phyloP scores from a whole-genome alignment of 2,888 invertebrate genomes.

The Andrena fulva region DNA sequence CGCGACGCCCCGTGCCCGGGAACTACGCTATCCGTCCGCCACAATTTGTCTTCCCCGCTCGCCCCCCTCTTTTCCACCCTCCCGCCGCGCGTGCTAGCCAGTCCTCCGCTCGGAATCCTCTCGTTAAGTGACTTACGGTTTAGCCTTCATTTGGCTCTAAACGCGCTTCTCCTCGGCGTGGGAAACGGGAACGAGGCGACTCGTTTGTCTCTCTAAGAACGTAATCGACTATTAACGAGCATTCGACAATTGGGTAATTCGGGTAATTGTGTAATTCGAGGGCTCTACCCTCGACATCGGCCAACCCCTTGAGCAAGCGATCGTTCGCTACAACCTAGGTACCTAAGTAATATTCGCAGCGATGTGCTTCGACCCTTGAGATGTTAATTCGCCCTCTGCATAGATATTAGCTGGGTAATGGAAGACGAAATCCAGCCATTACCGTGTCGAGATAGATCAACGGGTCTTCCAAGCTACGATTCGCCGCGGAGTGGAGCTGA shows the following conservation, averaged over 20 bases:
- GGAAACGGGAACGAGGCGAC: slow-evolving; percentile 18
- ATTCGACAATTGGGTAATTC: slow-evolving; percentile 24
- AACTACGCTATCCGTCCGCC: slow-evolving; percentile 49
- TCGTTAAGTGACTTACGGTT: slow-evolving; percentile 56
- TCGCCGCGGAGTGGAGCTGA: background rate
- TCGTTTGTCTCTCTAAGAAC: background rate
- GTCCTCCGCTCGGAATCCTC: slow-evolving; percentile 20
- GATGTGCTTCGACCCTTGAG: too few species aligned
- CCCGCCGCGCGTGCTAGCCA: background rate
- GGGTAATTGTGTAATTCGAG: slow-evolving; percentile 39
- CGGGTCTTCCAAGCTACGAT: too few species aligned
- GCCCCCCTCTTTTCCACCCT: background rate
- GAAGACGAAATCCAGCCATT: too few species aligned
- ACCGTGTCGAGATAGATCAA: too few species aligned
- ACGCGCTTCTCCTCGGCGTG: slow-evolving; percentile 4
- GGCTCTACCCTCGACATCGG: background rate
- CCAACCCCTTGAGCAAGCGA: background rate
- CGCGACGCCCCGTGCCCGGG: slow-evolving; percentile 13
- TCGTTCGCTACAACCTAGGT: background rate
- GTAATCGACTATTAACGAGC: slow-evolving; percentile 33
- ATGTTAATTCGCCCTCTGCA: too few species aligned
- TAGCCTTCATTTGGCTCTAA: slow-evolving; percentile 34
- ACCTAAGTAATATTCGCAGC: background rate
- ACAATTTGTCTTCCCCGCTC: slow-evolving; percentile 55
- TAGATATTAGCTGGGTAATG: too few species aligned